A percentile compares a stretch with the other conserved stretches of the same genome.
Evolutionary conservation across 1,140 invertebrate species (phyloP).

Genomic region (Aphidius gifuensis): DNA sequence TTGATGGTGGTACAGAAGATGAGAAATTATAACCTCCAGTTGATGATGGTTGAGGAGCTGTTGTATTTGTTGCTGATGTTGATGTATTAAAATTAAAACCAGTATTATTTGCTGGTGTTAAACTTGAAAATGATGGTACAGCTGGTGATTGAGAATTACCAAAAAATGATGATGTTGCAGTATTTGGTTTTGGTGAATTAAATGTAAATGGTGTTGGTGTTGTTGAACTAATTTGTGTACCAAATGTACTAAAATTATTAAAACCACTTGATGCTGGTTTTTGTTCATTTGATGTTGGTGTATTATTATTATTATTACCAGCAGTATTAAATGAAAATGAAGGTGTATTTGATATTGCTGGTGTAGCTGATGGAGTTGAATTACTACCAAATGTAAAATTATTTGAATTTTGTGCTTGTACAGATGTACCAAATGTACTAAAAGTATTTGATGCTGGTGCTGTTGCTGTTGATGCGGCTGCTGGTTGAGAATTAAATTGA

Average conservation of each 20-base stretch:
- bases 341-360: background rate
- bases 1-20: conserved; percentile 32
- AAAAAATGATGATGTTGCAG: background rate
- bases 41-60: background rate
- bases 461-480: conserved; percentile 26
- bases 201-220: background rate
- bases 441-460: conserved; percentile 26
- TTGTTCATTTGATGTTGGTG: background rate
- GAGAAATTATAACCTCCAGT: conserved; percentile 16
- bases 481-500: conserved; percentile 7
- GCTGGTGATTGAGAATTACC: background rate
- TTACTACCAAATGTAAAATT: conserved; percentile 2
- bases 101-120: background rate
- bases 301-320: background rate
- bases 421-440: conserved; percentile 27
- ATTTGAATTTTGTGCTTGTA: conserved; percentile 16
- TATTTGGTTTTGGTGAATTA: background rate
- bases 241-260: background rate
- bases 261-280: background rate
- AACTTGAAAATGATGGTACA: too few species aligned
- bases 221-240: background rate
- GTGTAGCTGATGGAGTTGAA: background rate
- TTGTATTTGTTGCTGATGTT: background rate
- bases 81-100: conserved; percentile 4
- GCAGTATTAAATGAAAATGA: background rate